These are phyloP conservation scores for Cervus canadensis DNA, from an alignment of 2,113 vertebrate species.

Conservation along the genomic window DNA sequence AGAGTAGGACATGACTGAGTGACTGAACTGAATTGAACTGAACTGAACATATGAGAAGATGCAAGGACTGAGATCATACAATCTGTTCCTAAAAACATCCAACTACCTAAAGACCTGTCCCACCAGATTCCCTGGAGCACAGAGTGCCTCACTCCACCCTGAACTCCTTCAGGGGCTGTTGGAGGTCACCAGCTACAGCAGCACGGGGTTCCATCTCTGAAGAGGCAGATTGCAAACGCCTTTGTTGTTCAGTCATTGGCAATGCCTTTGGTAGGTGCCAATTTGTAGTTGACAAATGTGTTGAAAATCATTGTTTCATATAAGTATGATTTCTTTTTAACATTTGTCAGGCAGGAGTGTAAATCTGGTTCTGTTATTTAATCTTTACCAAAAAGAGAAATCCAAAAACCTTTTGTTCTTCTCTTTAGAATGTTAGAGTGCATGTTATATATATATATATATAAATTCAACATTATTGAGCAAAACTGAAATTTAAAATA, in stretches of 20 bases:
- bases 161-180: neutral
- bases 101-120: neutral
- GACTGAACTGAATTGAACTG: neutral
- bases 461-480: neutral
- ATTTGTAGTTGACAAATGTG: neutral
- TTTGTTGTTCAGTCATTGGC: accelerated
- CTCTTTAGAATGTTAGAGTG: neutral
- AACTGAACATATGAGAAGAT: neutral
- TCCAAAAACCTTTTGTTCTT: neutral
- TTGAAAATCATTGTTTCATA: neutral
- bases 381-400: neutral
- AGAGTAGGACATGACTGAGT: neutral
- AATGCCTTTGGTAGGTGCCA: neutral
- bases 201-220: neutral
- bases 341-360: neutral
- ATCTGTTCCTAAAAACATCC: neutral
- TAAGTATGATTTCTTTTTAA: neutral
- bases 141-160: neutral
- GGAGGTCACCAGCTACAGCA: neutral
- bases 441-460: neutral
- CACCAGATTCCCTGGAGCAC: neutral
- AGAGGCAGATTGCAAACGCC: accelerated
- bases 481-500: neutral
- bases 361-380: neutral
- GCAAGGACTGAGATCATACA: neutral